Conservation (phyloP, 2,888 invertebrate genomes). For the Eumacrocentrus americanus region DNA sequence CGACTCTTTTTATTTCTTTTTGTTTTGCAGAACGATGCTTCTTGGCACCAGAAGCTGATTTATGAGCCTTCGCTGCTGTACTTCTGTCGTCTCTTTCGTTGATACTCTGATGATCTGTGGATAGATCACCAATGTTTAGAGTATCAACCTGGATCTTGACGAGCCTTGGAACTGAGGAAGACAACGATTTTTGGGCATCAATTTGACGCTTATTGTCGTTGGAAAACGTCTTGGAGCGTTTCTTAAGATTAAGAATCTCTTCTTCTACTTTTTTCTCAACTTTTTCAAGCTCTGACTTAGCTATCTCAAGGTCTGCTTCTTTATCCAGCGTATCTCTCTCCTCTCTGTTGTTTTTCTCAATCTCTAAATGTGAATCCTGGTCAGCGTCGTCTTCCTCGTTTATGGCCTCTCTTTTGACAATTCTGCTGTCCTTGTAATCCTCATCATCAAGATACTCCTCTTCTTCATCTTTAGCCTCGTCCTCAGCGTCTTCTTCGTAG, state of each 20-base stretch:
- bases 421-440: background rate
- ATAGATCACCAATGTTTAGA: conserved; percentile 3
- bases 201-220: conserved; percentile 4
- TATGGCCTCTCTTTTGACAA: background rate
- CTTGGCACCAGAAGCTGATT: background rate
- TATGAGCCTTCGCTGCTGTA: too few relatives aligned
- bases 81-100: too few relatives aligned
- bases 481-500: conserved; percentile 14
- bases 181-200: background rate
- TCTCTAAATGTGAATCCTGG: background rate
- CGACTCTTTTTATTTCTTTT: too few relatives aligned
- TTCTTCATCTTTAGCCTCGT: background rate
- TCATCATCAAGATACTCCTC: background rate
- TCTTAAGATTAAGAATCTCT: conserved; percentile 20
- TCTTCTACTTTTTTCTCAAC: conserved; percentile 21
- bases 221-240: conserved; percentile 5
- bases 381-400: too few relatives aligned
- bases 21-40: background rate
- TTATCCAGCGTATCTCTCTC: background rate
- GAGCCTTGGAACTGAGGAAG: background rate
- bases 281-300: conserved; percentile 14
- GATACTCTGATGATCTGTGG: background rate
- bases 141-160: conserved; percentile 21
- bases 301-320: conserved; percentile 13
- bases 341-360: background rate